Conservation (phyloP, 2,113 vertebrate genomes). For the Cyanistes caeruleus region DNA sequence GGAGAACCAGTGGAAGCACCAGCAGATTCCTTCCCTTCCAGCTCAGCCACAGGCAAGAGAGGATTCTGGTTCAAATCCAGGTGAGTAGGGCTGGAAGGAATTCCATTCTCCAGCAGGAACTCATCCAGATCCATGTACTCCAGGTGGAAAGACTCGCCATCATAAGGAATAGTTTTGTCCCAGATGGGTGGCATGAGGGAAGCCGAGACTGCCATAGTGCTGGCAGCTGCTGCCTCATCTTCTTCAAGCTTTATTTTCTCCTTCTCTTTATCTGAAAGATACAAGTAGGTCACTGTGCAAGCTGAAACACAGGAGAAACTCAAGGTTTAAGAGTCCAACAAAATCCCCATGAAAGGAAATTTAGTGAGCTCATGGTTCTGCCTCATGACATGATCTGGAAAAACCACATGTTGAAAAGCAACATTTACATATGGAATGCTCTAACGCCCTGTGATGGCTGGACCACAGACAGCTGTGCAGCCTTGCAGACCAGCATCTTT, state of each 20-base stretch:
- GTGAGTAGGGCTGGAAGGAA: slow-evolving; percentile 85
- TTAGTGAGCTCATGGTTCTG: background rate
- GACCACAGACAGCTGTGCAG: background rate
- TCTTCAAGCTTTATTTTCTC: slow-evolving; percentile 83
- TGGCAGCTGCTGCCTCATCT: slow-evolving; percentile 80
- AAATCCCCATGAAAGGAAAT: background rate
- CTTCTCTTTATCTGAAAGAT: slow-evolving; percentile 82
- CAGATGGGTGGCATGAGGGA: slow-evolving; percentile 96
- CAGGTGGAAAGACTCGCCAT: slow-evolving; percentile 95
- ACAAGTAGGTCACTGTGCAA: slow-evolving; percentile 63
- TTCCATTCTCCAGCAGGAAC: slow-evolving; percentile 96
- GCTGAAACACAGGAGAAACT: background rate
- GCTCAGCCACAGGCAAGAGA: slow-evolving; percentile 80
- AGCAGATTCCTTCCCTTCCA: slow-evolving; percentile 78
- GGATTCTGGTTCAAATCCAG: slow-evolving; percentile 83
- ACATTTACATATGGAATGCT: background rate
- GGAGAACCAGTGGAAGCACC: slow-evolving; percentile 75
- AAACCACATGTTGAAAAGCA: background rate
- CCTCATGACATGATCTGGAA: background rate
- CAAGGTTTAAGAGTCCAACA: background rate
- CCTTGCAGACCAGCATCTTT: background rate
- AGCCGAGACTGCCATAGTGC: slow-evolving; percentile 87
- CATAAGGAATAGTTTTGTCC: slow-evolving; percentile 98
- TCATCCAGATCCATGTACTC: slow-evolving; percentile 99
- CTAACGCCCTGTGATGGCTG: background rate